Evolutionary conservation across 1,140 invertebrate species (phyloP).

Genomic region (Euwallacea similis): DNA sequence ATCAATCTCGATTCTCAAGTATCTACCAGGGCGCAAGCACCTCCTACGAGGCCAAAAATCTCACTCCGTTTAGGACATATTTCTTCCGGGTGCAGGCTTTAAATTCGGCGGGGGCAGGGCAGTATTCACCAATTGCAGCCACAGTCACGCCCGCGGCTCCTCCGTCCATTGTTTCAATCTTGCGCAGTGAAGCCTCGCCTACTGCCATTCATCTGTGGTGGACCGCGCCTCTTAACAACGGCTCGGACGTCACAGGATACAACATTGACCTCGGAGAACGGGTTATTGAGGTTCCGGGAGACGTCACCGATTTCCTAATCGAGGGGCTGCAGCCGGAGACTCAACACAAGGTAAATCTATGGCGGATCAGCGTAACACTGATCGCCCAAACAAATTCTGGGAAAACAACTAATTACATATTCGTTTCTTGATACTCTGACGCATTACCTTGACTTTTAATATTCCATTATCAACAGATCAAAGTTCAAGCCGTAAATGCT

Average conservation of each 20-base stretch:
- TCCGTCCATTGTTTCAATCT: conserved; percentile 67
- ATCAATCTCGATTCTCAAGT: conserved; percentile 54
- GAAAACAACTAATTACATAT: not conserved
- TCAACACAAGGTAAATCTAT: conserved; percentile 57
- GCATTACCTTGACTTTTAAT: not conserved
- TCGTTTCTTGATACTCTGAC: not conserved
- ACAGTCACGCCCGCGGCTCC: conserved; percentile 71
- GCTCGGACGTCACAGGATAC: conserved; percentile 72
- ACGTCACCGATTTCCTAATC: conserved; percentile 58
- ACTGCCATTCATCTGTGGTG: conserved; percentile 70
- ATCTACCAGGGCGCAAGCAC: conserved; percentile 63
- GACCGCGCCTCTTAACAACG: conserved; percentile 72
- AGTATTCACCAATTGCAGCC: conserved; percentile 67
- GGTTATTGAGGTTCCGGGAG: conserved; percentile 60
- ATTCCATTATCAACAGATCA: conserved; percentile 53
- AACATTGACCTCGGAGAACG: conserved; percentile 71
- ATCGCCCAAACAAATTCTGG: not conserved
- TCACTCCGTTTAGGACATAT: conserved; percentile 76
- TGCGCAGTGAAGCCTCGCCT: conserved; percentile 64
- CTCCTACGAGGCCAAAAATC: conserved; percentile 65
- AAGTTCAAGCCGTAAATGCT: conserved; percentile 79
- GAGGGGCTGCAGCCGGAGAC: conserved; percentile 60
- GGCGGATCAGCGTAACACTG: not conserved
- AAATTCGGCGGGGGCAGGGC: conserved; percentile 69
- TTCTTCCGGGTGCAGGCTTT: conserved; percentile 76